Evolutionary conservation across 2,888 invertebrate genomes (phyloP).

Genomic region (Dorcus hopei): DNA sequence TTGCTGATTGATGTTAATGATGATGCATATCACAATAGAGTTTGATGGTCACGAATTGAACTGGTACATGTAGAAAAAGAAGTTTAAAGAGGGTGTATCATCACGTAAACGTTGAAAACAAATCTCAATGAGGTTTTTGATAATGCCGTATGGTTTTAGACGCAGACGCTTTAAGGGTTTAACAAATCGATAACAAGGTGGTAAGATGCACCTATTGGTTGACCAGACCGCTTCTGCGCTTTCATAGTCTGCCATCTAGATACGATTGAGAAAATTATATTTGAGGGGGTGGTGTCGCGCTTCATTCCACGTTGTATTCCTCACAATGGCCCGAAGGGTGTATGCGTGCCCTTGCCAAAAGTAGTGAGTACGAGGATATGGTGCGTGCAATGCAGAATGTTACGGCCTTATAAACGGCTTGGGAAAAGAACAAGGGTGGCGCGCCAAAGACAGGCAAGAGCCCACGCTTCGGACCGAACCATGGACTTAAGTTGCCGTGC

Average conservation of each 20-base stretch:
- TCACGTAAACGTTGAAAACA: no score
- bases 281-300: slow-evolving; percentile 41
- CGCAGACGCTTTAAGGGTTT: slow-evolving; percentile 21
- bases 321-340: slow-evolving; percentile 42
- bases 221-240: slow-evolving; percentile 37
- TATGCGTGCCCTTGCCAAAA: slow-evolving; percentile 30
- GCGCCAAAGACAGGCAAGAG: slow-evolving; percentile 27
- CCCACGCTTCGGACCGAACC: slow-evolving; percentile 36
- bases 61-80: no score
- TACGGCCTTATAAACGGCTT: slow-evolving; percentile 30
- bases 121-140: no score
- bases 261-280: slow-evolving; percentile 37
- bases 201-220: slow-evolving; percentile 36
- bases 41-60: no score
- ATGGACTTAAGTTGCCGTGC: slow-evolving; percentile 43
- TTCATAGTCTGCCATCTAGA: slow-evolving; percentile 39
- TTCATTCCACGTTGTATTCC: slow-evolving; percentile 38
- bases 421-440: slow-evolving; percentile 22
- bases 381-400: slow-evolving; percentile 36
- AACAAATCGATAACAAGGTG: slow-evolving; percentile 33
- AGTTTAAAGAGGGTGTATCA: no score
- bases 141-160: slow-evolving; percentile 6
- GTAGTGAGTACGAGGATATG: slow-evolving; percentile 28
- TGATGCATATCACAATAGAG: no score
- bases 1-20: no score